Conservation (phyloP, 2,113 vertebrate species). For the Ibidorhyncha struthersii region DNA sequence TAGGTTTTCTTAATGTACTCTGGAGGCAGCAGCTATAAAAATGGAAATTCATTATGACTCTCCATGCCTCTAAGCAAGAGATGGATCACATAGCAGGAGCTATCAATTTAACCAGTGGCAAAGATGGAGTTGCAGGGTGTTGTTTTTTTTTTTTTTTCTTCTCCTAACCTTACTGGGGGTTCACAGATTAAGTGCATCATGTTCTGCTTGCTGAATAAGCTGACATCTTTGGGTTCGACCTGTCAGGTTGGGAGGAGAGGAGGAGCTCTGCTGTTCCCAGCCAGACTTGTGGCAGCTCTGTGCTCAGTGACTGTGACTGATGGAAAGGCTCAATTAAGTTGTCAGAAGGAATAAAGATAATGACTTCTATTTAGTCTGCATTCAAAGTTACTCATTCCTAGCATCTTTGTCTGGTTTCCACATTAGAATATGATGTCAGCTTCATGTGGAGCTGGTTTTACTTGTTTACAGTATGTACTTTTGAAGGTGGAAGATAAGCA, state of each 20-base stretch:
- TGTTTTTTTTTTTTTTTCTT: neutral
- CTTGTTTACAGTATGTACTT: neutral
- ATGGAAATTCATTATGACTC: neutral
- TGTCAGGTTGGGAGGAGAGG: neutral
- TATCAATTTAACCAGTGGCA: neutral
- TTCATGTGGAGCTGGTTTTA: neutral
- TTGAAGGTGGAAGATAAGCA: neutral
- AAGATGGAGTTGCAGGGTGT: neutral
- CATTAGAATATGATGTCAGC: neutral
- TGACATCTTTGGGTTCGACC: neutral
- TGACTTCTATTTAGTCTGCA: constrained; percentile 46
- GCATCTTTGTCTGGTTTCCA: neutral
- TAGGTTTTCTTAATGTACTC: neutral
- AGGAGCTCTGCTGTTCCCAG: neutral
- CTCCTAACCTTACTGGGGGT: neutral
- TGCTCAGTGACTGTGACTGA: constrained; percentile 65
- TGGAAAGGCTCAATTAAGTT: constrained; percentile 71
- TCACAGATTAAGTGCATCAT: neutral
- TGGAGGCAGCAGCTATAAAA: neutral
- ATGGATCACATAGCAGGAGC: neutral
- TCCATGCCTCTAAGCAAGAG: neutral
- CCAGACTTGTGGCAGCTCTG: neutral
- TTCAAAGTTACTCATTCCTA: neutral
- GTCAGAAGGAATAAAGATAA: constrained; percentile 64
- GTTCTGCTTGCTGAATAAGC: neutral